Evolutionary conservation across 2,113 vertebrate species (phyloP).

Genomic region (Erpornis zantholeuca): DNA sequence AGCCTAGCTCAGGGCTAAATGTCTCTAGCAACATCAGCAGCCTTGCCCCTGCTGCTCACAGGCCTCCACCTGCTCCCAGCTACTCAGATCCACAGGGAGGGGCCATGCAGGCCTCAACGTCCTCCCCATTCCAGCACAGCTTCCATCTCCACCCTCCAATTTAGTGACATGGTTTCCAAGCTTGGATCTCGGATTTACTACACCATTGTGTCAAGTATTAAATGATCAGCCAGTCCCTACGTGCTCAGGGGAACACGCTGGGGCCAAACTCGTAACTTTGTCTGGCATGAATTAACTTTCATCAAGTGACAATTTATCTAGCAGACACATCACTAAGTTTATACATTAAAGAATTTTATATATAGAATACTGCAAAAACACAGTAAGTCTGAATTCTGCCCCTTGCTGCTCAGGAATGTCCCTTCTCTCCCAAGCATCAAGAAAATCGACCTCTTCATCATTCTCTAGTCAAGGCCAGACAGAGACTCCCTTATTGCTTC

Average conservation of each 20-base stretch:
- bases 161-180: slow-evolving; percentile 34
- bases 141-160: not conserved
- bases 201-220: slow-evolving; percentile 36
- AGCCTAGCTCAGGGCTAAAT: not conserved
- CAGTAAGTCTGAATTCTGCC: slow-evolving; percentile 86
- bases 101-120: not conserved
- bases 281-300: slow-evolving; percentile 53
- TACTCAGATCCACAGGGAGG: not conserved
- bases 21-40: not conserved
- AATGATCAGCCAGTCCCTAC: slow-evolving; percentile 13
- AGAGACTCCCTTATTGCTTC: slow-evolving; percentile 83
- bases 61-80: not conserved
- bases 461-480: slow-evolving; percentile 22
- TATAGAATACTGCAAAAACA: slow-evolving; percentile 94
- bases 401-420: slow-evolving; percentile 76
- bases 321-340: slow-evolving; percentile 71
- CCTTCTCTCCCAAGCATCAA: slow-evolving; percentile 75
- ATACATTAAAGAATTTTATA: slow-evolving; percentile 75
- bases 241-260: not conserved
- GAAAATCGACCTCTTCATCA: slow-evolving; percentile 61
- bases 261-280: slow-evolving; percentile 11
- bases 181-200: slow-evolving; percentile 16
- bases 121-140: not conserved
- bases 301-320: slow-evolving; percentile 72
- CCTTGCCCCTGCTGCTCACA: not conserved